These are phyloP conservation scores for Eidolon dupreanum DNA, from an alignment of 2,797 vertebrate species.

Conservation along the genomic window DNA sequence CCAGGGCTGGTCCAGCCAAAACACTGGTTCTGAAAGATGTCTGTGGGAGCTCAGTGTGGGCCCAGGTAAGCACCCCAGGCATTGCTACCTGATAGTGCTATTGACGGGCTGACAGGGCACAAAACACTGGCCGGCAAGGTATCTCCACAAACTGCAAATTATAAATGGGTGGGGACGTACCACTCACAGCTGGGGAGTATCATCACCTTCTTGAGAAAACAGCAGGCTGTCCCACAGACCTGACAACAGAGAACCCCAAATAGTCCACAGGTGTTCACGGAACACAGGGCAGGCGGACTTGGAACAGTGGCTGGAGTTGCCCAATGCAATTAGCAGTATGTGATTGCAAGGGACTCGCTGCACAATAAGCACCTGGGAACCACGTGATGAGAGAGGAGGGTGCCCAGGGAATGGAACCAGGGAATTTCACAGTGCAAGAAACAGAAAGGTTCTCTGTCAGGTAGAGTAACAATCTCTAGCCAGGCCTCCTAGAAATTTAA, in stretches of 20 bases:
- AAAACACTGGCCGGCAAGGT: background rate
- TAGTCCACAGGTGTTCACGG: background rate
- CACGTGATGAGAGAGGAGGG: background rate
- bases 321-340: background rate
- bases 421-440: background rate
- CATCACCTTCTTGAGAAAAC: too few relatives aligned
- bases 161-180: background rate
- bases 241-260: background rate
- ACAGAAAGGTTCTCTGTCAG: background rate
- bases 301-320: background rate
- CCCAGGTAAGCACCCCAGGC: background rate
- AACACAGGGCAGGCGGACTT: background rate
- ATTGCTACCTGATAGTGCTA: background rate
- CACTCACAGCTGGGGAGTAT: rapidly evolving
- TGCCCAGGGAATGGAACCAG: too few relatives aligned
- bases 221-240: rapidly evolving
- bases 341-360: too few relatives aligned
- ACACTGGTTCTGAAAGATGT: background rate
- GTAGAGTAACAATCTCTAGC: background rate
- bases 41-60: background rate
- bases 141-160: background rate
- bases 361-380: background rate
- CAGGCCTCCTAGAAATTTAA: background rate
- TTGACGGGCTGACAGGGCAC: background rate
- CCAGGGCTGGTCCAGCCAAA: background rate